Conservation (phyloP, 1,140 invertebrate genomes). For the Homalodisca vitripennis region DNA sequence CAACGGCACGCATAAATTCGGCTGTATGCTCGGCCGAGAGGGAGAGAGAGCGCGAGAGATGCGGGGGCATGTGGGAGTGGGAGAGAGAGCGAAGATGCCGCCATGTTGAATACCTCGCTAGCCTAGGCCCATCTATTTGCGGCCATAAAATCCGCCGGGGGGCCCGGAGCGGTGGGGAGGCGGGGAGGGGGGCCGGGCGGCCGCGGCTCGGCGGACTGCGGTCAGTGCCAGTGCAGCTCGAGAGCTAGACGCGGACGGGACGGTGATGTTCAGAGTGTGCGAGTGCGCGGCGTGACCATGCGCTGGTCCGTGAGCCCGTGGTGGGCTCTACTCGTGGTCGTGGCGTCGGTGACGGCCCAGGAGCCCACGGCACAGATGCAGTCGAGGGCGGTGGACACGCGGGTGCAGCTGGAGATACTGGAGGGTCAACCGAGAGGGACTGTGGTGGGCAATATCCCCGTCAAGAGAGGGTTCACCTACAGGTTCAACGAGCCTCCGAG, state of each 20-base stretch:
- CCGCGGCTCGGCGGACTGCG: conserved; percentile 1
- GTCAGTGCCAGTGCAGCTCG: conserved; percentile 2
- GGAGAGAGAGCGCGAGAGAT: conserved; percentile 9
- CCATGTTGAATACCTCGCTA: conserved; percentile 39
- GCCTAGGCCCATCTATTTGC: conserved; percentile 40
- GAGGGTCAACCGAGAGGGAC: conserved; percentile 82
- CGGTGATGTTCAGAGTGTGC: neutral
- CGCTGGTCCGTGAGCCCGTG: neutral
- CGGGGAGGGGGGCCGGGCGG: conserved; percentile 17
- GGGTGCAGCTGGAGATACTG: conserved; percentile 78
- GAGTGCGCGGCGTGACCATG: conserved; percentile 17
- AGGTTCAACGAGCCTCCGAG: conserved; percentile 86
- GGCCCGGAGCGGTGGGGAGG: conserved; percentile 5
- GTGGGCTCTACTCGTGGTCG: conserved; percentile 1
- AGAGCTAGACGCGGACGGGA: conserved; percentile 5
- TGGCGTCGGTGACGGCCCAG: neutral
- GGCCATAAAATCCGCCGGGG: conserved; percentile 38
- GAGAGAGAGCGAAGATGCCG: conserved; percentile 25
- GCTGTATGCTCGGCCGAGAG: conserved; percentile 25
- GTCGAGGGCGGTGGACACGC: conserved; percentile 79
- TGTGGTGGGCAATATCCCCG: conserved; percentile 80
- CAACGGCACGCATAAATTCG: conserved; percentile 34
- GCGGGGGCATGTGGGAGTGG: conserved; percentile 15
- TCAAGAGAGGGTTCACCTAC: conserved; percentile 83
- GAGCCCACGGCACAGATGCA: conserved; percentile 65